A percentile compares a stretch with the other conserved stretches of the same genome.
These are phyloP conservation scores for Parazoanthus atlanticus DNA, from an alignment of 92 coral and sea anemone species.

Conservation along the genomic window DNA sequence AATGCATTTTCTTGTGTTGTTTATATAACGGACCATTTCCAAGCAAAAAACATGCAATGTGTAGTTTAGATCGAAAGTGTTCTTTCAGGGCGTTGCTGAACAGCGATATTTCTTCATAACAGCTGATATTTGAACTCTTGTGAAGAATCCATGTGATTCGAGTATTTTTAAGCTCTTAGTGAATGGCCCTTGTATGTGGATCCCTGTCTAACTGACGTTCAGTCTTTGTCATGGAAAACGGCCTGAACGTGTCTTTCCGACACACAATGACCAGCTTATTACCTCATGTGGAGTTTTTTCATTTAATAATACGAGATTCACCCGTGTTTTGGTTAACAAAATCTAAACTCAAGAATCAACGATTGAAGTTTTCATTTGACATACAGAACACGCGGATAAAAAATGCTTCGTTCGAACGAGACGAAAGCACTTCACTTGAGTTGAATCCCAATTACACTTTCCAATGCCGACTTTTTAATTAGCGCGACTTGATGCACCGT, in stretches of 20 bases:
- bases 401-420: constrained; percentile 6
- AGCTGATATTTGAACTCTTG: neutral
- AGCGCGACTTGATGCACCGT: constrained; percentile 18
- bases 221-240: constrained; percentile 44
- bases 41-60: constrained; percentile 33
- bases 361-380: constrained; percentile 15
- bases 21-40: constrained; percentile 33
- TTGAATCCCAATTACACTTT: constrained; percentile 18
- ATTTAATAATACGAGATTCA: constrained; percentile 26
- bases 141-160: neutral
- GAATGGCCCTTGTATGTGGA: neutral
- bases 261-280: constrained; percentile 20
- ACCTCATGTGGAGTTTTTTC: constrained; percentile 30
- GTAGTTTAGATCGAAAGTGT: constrained; percentile 6
- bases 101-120: neutral
- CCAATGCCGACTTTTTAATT: constrained; percentile 12
- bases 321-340: constrained; percentile 36
- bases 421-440: constrained; percentile 27
- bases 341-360: constrained; percentile 17
- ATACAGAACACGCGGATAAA: neutral
- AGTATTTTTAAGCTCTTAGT: neutral
- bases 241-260: constrained; percentile 10
- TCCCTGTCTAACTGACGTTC: constrained; percentile 18
- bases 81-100: neutral
- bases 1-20: constrained; percentile 58